Conservation (phyloP, 2,797 vertebrate species). For the Neoniphon sammara region DNA sequence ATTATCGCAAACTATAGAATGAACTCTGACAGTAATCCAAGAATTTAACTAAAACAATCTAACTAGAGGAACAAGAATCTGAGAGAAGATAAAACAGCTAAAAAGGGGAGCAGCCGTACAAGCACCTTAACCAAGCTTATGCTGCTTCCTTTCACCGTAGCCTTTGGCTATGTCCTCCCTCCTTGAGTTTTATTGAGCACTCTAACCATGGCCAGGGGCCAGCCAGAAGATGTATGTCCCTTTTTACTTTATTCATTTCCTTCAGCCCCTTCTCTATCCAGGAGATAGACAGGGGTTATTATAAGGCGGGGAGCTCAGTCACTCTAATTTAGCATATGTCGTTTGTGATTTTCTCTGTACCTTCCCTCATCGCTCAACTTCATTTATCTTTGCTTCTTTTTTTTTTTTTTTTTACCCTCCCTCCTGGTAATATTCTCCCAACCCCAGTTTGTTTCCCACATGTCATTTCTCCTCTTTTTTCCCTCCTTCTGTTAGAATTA, state of each 20-base stretch:
- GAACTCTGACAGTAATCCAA: no score
- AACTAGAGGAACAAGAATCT: background rate
- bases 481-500: background rate
- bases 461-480: background rate
- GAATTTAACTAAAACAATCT: background rate
- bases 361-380: constrained; percentile 11
- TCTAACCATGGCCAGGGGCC: constrained; percentile 47
- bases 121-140: background rate
- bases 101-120: background rate
- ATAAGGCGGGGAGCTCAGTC: constrained; percentile 21
- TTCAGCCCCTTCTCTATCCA: constrained; percentile 38
- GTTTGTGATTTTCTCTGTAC: constrained; percentile 25
- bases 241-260: constrained; percentile 53
- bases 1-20: no score
- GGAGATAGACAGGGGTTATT: constrained; percentile 41
- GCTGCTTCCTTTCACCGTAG: constrained; percentile 4
- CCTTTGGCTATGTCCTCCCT: constrained; percentile 32
- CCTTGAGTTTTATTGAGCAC: constrained; percentile 47
- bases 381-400: constrained; percentile 14
- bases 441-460: constrained; percentile 16
- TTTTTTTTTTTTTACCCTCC: background rate
- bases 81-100: background rate
- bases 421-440: background rate
- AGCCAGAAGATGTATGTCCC: constrained; percentile 54
- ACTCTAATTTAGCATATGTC: constrained; percentile 7